phyloP scores from a whole-genome alignment of 2,113 vertebrate genomes.

The Lagenorhynchus albirostris region DNA sequence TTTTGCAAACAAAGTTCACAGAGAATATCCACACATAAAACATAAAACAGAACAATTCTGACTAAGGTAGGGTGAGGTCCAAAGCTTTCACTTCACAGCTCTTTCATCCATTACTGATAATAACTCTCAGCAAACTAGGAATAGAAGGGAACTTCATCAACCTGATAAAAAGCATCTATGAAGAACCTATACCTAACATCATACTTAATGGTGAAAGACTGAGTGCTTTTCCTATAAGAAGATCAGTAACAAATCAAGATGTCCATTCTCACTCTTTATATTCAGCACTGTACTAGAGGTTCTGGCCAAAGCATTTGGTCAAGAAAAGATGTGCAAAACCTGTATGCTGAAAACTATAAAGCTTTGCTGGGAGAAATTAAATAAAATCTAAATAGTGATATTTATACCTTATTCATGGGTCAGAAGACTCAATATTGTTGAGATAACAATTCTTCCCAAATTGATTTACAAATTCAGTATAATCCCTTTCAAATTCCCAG shows the following conservation, averaged over 20 bases:
- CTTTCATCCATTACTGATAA: background rate
- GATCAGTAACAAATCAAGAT: background rate
- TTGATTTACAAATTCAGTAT: background rate
- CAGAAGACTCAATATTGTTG: background rate
- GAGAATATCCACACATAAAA: background rate
- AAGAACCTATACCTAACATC: background rate
- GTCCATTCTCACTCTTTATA: background rate
- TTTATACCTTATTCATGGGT: background rate
- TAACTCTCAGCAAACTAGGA: background rate
- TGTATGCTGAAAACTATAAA: background rate
- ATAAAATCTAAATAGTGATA: background rate
- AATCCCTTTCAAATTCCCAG: background rate
- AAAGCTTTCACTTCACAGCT: background rate
- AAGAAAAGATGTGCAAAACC: background rate
- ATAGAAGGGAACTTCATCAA: background rate
- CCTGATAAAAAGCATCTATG: background rate
- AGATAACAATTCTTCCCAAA: background rate
- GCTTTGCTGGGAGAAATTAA: background rate
- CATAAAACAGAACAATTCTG: background rate
- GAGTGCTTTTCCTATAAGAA: background rate
- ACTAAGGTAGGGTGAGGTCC: background rate
- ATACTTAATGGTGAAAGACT: background rate
- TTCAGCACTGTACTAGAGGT: background rate
- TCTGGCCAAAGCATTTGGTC: background rate
- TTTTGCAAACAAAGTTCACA: conserved; percentile 7